These are phyloP conservation scores for Brachirus orientalis DNA, from an alignment of 2,113 vertebrate genomes.

Conservation along the genomic window DNA sequence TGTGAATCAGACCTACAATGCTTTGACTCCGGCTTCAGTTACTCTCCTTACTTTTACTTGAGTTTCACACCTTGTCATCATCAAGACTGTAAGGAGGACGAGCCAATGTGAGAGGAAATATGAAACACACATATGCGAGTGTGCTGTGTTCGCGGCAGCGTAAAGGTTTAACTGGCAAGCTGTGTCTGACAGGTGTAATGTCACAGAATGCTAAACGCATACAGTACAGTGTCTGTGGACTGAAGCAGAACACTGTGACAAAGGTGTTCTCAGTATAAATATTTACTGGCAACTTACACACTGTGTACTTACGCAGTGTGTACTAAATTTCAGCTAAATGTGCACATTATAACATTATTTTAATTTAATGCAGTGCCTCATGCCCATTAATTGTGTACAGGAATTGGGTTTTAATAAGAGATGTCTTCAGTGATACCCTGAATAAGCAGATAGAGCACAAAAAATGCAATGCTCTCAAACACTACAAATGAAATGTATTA, in stretches of 20 bases:
- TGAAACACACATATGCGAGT: too few species aligned
- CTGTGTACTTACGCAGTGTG: too few species aligned
- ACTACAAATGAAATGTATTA: constrained; percentile 6
- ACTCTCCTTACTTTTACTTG: constrained; percentile 20
- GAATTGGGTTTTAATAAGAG: neutral
- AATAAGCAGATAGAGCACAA: neutral
- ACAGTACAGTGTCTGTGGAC: too few species aligned
- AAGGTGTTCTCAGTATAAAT: too few species aligned
- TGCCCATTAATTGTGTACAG: neutral
- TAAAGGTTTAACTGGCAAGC: too few species aligned
- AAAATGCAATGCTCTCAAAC: neutral
- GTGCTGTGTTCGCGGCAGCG: too few species aligned
- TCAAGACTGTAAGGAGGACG: constrained; percentile 3
- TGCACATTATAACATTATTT: neutral
- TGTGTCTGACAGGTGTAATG: too few species aligned
- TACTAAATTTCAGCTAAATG: too few species aligned
- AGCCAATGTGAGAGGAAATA: too few species aligned
- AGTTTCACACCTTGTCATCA: constrained; percentile 42
- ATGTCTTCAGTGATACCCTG: neutral
- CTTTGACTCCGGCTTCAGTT: constrained; percentile 30
- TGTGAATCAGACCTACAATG: constrained; percentile 32
- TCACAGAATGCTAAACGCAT: too few species aligned
- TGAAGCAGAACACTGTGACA: too few species aligned
- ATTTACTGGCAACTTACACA: too few species aligned
- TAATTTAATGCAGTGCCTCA: neutral